Evolutionary conservation across 2,113 vertebrate species (phyloP), one percentile per base, ranked within the genome.

Genomic region (Anser brachyrhynchus): DNA sequence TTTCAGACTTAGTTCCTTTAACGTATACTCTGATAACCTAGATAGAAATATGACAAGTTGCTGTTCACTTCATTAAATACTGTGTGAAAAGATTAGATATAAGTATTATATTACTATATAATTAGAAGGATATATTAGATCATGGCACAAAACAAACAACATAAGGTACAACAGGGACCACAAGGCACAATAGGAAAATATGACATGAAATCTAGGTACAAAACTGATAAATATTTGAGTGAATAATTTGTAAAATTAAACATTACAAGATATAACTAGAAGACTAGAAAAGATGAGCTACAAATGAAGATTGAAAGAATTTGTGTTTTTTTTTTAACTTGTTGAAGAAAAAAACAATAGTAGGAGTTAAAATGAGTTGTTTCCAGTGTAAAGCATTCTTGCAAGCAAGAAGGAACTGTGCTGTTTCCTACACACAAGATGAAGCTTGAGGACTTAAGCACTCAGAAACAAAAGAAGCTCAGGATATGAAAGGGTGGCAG

Each of bases 131-230:
- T 88, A 4, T 33, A 29, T 67, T 75, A 49, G 8, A 35, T 59
- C 23, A 72, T 72, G 14, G 7, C 17, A 57, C 18, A 85, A 78
- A 88, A 37, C 7, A 51, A 71, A 61, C 10, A 37, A 4, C 4
- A 6, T 39, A 55, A 84, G 4, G 11, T 39, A 67, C 4, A 37
- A 55, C 8, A 72, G 55, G 12, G 5, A 84, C 20, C 13, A 46
- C 20, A 66, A 55, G 3, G 3, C 13, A 84, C 31, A 96, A 21
- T 1, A 10, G 9, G 75, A 90, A 87, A 78, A 26, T 59, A 17
- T 13, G 70, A 18, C 13, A 81, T 37, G 13, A 28, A 41, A 64
- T 37, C 2, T 1, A 4, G 8, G 2, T 1, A 41, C 3, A 39
- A n/a, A 85, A 21, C 2, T 41, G 22, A 70, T 18, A 70, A 49